phyloP scores from a whole-genome alignment of 2,888 invertebrate species.

The Leucoptera coffeella region DNA sequence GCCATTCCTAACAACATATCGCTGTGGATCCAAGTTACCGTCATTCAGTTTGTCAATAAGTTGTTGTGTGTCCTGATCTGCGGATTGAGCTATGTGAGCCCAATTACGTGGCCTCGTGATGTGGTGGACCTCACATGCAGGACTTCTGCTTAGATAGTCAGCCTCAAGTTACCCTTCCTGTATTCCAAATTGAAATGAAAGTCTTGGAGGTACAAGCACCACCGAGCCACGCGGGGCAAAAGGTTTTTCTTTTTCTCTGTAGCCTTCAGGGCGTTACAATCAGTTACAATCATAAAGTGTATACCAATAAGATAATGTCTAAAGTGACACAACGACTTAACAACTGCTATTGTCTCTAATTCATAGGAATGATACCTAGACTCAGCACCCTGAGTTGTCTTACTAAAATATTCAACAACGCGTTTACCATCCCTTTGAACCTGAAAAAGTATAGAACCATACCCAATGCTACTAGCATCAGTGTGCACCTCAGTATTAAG shows the following conservation, averaged over 20 bases:
- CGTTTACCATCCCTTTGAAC: conserved; percentile 2
- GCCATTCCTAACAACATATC: too few relatives aligned
- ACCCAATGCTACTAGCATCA: conserved; percentile 8
- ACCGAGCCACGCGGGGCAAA: conserved; percentile 9
- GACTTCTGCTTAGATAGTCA: conserved; percentile 1
- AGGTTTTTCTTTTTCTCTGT: conserved; percentile 9
- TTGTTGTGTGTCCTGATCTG: conserved; percentile 2
- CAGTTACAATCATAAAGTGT: conserved; percentile 9
- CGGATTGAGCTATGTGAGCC: conserved; percentile 4
- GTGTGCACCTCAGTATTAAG: conserved; percentile 9
- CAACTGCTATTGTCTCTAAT: conserved; percentile 6
- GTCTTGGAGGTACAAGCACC: conserved; percentile 10
- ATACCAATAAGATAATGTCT: conserved; percentile 9
- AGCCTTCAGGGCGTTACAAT: conserved; percentile 11
- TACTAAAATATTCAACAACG: conserved; percentile 7
- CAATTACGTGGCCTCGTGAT: conserved; percentile 2
- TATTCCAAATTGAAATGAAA: conserved; percentile 6
- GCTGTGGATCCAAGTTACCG: too few relatives aligned
- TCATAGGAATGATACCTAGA: conserved; percentile 6
- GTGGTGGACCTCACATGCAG: conserved; percentile 1
- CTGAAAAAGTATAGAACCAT: conserved; percentile 9
- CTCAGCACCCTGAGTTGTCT: conserved; percentile 8
- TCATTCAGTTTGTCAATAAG: conserved; percentile 2
- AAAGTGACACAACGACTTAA: conserved; percentile 8
- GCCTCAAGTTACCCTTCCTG: background rate